Conservation (phyloP, 2,113 vertebrate genomes). For the Lipophrys pholis region DNA sequence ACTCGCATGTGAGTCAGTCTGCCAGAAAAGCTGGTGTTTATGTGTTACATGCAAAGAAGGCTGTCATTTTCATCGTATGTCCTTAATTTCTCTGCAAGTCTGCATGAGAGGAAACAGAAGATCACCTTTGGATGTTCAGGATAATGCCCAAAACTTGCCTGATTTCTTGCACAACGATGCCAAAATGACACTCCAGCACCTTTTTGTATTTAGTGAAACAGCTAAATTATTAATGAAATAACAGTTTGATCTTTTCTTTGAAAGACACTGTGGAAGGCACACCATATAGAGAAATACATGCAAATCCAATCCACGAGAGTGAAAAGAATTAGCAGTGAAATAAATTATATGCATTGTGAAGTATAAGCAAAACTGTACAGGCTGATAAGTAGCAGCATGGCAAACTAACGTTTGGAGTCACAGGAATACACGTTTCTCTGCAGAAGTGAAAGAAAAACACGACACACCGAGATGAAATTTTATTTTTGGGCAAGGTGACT, state of each 20-base stretch:
- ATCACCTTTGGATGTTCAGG: not conserved
- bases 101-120: not conserved
- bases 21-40: not conserved
- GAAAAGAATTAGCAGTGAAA: slow-evolving; percentile 42
- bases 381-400: slow-evolving; percentile 20
- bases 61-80: no score
- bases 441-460: slow-evolving; percentile 16
- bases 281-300: not conserved
- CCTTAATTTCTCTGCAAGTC: no score
- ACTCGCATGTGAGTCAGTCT: no score
- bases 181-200: not conserved
- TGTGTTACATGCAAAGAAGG: not conserved
- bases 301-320: slow-evolving; percentile 22
- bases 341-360: slow-evolving; percentile 27
- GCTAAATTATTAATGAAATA: not conserved
- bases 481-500: slow-evolving; percentile 51
- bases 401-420: slow-evolving; percentile 1
- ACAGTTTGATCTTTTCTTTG: not conserved
- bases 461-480: slow-evolving; percentile 18
- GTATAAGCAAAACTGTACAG: slow-evolving; percentile 23
- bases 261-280: not conserved
- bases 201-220: not conserved
- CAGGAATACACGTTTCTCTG: slow-evolving; percentile 22
- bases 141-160: not conserved
- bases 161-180: not conserved